Evolutionary conservation across 2,888 invertebrate genomes (phyloP).

Genomic region (Aleiodes testaceus): DNA sequence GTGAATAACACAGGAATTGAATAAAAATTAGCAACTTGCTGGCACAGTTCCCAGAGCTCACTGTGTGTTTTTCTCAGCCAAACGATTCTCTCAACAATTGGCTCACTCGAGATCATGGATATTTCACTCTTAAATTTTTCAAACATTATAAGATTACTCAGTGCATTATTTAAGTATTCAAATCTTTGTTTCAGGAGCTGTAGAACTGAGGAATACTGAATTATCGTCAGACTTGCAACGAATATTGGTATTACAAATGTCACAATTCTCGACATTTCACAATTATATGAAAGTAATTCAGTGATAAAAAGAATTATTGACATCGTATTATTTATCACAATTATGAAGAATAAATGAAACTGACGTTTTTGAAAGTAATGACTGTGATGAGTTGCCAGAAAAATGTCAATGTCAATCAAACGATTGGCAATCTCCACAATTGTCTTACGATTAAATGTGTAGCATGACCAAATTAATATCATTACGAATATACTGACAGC

Average conservation of each 20-base stretch:
- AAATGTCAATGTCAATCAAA: not conserved
- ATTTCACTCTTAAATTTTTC: not conserved
- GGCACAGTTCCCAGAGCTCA: not conserved
- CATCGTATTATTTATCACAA: not conserved
- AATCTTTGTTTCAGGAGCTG: constrained; percentile 3
- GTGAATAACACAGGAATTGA: constrained; percentile 1
- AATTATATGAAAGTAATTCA: not conserved
- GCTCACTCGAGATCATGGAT: not conserved
- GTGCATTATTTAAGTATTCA: not conserved
- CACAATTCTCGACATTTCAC: not conserved
- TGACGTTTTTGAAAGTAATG: not conserved
- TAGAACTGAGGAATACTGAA: not conserved
- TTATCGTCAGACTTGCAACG: not conserved
- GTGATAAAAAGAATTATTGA: not conserved
- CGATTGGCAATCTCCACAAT: not conserved
- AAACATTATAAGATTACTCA: not conserved
- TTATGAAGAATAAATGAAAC: not conserved
- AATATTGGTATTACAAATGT: not conserved
- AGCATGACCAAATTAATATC: not conserved
- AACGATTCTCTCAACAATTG: not conserved
- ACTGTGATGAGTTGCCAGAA: not conserved
- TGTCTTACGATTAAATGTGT: not conserved
- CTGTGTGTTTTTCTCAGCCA: not conserved
- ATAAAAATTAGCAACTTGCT: constrained; percentile 4
- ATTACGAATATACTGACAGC: not conserved